Conservation (phyloP, 1,140 invertebrate species). For the Pseudomyrmex cubaensis region DNA sequence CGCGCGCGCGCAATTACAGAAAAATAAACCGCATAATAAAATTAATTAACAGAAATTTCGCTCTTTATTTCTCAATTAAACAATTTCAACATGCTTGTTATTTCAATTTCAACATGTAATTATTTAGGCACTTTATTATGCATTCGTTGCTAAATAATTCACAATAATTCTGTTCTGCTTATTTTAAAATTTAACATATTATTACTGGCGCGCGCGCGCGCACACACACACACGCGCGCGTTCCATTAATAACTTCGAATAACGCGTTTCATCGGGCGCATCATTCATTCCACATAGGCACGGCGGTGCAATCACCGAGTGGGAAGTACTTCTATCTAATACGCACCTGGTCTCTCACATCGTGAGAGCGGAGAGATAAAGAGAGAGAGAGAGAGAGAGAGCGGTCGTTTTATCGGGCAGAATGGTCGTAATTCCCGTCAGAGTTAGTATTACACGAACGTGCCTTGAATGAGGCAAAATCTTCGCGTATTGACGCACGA, state of each 20-base stretch:
- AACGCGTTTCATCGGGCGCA: constrained; percentile 10
- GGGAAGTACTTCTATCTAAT: constrained; percentile 24
- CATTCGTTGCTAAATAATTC: no score
- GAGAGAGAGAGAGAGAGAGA: background rate
- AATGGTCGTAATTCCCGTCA: constrained; percentile 53
- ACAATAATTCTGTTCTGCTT: no score
- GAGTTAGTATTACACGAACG: constrained; percentile 53
- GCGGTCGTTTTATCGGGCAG: constrained; percentile 34
- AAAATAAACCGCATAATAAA: no score
- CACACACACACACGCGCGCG: no score
- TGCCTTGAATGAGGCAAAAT: constrained; percentile 47
- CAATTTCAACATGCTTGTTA: no score
- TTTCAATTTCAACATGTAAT: no score
- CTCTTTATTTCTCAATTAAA: no score
- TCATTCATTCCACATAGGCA: background rate
- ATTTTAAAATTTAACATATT: constrained; percentile 1
- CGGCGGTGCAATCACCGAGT: constrained; percentile 16
- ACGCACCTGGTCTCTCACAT: constrained; percentile 41
- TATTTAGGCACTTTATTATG: no score
- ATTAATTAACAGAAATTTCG: no score
- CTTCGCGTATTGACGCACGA: constrained; percentile 55
- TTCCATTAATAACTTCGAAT: constrained; percentile 11
- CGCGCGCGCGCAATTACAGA: no score
- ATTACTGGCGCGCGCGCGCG: no score
- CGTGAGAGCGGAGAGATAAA: background rate